Percentiles rank a stretch among this genome's conserved stretches.
Conservation (phyloP, 2,888 invertebrate species). For the Lasioglossum figueresi region DNA sequence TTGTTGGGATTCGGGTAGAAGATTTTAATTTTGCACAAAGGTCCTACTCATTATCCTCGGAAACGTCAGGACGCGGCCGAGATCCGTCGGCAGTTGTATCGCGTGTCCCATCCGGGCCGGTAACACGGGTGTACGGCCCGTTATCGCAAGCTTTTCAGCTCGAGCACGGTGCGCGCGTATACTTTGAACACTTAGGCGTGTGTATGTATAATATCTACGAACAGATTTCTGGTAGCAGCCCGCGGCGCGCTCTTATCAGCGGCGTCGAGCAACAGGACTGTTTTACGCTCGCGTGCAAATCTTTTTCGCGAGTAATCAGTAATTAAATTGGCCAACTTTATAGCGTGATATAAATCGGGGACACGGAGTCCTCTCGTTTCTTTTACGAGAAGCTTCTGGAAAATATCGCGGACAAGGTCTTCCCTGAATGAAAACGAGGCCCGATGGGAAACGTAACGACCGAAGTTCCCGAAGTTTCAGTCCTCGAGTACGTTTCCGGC, state of each 20-base stretch:
- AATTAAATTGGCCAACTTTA: constrained; percentile 48
- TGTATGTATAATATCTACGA: not conserved
- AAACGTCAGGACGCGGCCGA: not conserved
- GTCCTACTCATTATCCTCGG: not conserved
- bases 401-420: not conserved
- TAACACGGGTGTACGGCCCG: not conserved
- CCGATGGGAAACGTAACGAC: not conserved
- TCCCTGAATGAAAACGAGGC: not conserved
- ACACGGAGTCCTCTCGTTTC: not conserved
- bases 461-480: not conserved
- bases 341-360: not conserved
- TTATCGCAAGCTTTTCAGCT: not conserved
- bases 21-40: not conserved
- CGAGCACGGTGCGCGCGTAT: not conserved
- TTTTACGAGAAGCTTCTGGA: not conserved
- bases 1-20: not conserved
- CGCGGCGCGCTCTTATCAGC: not conserved
- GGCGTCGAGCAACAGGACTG: not conserved
- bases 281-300: constrained; percentile 36
- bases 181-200: not conserved
- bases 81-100: not conserved
- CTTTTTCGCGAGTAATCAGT: constrained; percentile 35
- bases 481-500: not conserved
- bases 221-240: not conserved
- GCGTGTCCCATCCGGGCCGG: not conserved